A percentile compares a stretch with the other conserved stretches of the same genome.
These are phyloP conservation scores for Pagrus major DNA, from an alignment of 2,113 vertebrate genomes.

Conservation along the genomic window DNA sequence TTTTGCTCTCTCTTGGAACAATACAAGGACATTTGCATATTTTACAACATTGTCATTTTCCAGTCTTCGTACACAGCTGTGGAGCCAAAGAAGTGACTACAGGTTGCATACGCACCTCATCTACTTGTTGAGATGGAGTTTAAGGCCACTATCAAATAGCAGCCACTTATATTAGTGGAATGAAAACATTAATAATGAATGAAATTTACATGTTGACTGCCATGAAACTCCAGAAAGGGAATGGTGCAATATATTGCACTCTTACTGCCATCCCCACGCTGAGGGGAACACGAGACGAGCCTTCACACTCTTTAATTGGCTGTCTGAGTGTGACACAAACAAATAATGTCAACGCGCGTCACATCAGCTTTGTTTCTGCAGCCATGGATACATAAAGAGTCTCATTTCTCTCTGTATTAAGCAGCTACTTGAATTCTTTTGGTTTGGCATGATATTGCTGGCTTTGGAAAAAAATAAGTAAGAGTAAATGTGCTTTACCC, in stretches of 20 bases:
- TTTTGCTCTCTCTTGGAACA: background rate
- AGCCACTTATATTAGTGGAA: background rate
- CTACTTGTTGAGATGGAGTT: background rate
- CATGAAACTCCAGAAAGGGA: background rate
- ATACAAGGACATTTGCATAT: background rate
- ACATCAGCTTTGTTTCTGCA: background rate
- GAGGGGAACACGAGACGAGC: background rate
- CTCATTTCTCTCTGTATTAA: background rate
- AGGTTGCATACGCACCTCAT: background rate
- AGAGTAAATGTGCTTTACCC: background rate
- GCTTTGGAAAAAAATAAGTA: background rate
- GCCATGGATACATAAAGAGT: too few species aligned
- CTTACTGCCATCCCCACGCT: background rate
- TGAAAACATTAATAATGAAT: background rate
- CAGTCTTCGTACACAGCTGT: background rate
- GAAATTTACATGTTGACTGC: background rate
- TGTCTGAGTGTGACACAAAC: background rate
- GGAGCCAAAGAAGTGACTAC: background rate
- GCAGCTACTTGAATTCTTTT: background rate
- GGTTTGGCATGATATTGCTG: background rate
- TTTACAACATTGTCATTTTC: too few species aligned
- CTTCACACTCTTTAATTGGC: slow-evolving; percentile 11
- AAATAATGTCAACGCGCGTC: background rate
- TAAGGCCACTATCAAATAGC: background rate
- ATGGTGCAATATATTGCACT: slow-evolving; percentile 15